Conservation (phyloP, 2,113 vertebrate genomes). For the Xyrauchen texanus region DNA sequence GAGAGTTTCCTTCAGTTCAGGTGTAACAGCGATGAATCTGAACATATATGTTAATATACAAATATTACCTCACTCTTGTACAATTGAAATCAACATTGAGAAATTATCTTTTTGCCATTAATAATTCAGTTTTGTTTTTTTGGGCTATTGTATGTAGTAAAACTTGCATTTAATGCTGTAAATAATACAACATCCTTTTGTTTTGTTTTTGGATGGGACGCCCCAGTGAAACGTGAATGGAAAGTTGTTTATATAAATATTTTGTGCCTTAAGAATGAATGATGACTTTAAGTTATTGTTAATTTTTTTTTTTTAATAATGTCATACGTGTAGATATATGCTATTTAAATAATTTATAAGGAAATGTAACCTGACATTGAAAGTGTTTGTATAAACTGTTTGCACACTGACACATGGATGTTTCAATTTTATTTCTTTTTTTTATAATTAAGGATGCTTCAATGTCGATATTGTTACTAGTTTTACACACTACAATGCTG, state of each 20-base stretch:
- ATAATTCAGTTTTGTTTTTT: conserved; percentile 74
- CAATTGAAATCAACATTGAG: conserved; percentile 82
- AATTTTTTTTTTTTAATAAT: conserved; percentile 80
- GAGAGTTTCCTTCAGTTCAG: conserved; percentile 31
- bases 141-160: conserved; percentile 87
- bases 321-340: conserved; percentile 92
- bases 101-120: conserved; percentile 77
- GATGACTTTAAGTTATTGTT: conserved; percentile 93
- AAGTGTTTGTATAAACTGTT: conserved; percentile 97
- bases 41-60: conserved; percentile 64
- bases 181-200: conserved; percentile 81
- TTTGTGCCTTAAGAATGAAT: conserved; percentile 80
- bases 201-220: conserved; percentile 78
- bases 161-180: conserved; percentile 80
- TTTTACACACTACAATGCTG: conserved; percentile 81
- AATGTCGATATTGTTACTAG: conserved; percentile 48
- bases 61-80: conserved; percentile 99
- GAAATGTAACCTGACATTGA: conserved; percentile 87
- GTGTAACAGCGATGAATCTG: conserved; percentile 73
- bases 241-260: conserved; percentile 80
- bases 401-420: conserved; percentile 96
- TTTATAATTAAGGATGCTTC: conserved; percentile 74
- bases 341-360: conserved; percentile 99
- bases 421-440: conserved; percentile 57
- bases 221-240: conserved; percentile 77